Percentiles rank a stretch among this genome's conserved stretches.
These are phyloP conservation scores for Hirundo rustica DNA, from an alignment of 2,797 vertebrate species.

Conservation along the genomic window DNA sequence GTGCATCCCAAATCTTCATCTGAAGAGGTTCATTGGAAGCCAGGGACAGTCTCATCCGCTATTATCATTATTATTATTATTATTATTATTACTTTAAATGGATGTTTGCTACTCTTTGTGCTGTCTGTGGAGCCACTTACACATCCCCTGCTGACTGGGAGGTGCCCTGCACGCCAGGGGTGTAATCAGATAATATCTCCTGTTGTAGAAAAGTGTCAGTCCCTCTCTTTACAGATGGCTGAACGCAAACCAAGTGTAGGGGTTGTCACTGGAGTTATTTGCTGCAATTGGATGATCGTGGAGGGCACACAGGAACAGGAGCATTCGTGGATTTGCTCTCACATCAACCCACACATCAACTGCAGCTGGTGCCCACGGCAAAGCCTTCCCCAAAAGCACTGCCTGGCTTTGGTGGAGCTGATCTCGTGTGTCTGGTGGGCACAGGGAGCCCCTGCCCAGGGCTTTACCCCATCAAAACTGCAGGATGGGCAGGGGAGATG, in stretches of 20 bases:
- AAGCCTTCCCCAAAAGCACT: background rate
- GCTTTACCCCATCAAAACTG: background rate
- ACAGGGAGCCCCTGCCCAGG: background rate
- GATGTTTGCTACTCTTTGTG: background rate
- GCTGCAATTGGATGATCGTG: background rate
- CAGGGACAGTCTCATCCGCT: background rate
- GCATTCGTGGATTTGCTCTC: background rate
- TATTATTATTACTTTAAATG: background rate
- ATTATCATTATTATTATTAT: too few relatives aligned
- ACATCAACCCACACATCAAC: background rate
- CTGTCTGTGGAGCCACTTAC: background rate
- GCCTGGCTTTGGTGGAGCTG: background rate
- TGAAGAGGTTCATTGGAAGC: background rate
- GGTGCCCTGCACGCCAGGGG: background rate
- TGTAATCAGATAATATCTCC: background rate
- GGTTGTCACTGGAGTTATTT: background rate
- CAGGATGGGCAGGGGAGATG: background rate
- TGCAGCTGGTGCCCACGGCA: background rate
- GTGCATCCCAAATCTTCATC: background rate
- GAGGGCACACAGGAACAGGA: background rate
- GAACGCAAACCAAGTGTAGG: background rate
- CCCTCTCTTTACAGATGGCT: background rate
- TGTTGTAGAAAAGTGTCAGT: background rate
- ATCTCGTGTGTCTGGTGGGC: background rate
- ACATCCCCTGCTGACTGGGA: background rate